A percentile compares a stretch with the other conserved stretches of the same genome.
Evolutionary conservation across 92 coral and sea anemone species (phyloP).

Genomic region (Metridium senile): DNA sequence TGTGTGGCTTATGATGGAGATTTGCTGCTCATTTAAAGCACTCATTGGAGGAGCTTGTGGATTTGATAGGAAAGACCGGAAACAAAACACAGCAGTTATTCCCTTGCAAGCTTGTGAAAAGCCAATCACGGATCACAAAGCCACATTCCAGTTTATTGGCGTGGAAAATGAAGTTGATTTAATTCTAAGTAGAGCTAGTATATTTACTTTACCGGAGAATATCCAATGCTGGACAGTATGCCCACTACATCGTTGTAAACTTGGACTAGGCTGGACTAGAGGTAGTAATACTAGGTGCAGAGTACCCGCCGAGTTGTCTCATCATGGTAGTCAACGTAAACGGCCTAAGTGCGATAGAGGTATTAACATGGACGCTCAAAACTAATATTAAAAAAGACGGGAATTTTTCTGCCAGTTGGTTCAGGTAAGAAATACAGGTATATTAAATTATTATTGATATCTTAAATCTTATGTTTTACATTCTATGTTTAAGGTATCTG

Average conservation of each 20-base stretch:
- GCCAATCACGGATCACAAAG: conserved; percentile 38
- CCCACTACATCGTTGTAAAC: conserved; percentile 63
- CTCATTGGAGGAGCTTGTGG: conserved; percentile 61
- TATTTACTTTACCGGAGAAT: conserved; percentile 33
- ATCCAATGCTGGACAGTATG: conserved; percentile 60
- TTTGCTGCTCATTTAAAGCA: conserved; percentile 54
- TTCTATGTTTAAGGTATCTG: background rate
- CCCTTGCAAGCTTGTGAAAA: conserved; percentile 43
- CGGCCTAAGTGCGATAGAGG: conserved; percentile 48
- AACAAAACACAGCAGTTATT: conserved; percentile 48
- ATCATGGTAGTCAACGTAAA: conserved; percentile 58
- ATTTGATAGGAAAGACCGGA: conserved; percentile 43
- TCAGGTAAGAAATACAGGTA: conserved; percentile 48
- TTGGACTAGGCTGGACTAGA: conserved; percentile 69
- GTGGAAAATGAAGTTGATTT: conserved; percentile 58
- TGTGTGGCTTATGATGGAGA: too few relatives aligned
- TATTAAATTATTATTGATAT: background rate
- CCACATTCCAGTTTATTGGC: conserved; percentile 38
- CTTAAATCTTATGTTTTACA: background rate
- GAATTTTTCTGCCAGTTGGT: conserved; percentile 65
- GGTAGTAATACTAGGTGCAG: conserved; percentile 68
- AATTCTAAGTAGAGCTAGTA: conserved; percentile 57
- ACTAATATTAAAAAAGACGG: too few relatives aligned
- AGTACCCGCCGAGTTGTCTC: conserved; percentile 48
- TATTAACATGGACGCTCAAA: conserved; percentile 31